Base-by-base conservation (phyloP, 2,797 vertebrate genomes). In the Gallirallus australis region DNA sequence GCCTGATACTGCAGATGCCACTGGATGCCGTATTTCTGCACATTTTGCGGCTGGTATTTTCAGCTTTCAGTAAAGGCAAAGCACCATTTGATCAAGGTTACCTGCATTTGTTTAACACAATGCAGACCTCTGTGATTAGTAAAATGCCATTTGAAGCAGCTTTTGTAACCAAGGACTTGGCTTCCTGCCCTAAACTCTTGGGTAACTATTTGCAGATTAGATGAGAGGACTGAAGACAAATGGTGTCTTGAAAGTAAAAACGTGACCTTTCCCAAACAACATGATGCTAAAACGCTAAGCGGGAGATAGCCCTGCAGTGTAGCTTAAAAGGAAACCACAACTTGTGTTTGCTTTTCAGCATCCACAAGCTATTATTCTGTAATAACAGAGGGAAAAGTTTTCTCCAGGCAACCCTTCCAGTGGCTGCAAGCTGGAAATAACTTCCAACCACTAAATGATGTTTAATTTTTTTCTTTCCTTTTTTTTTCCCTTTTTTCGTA, bases 391-490 rank as follows among this genome's bases (percentile, higher is more conserved):
- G 97, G 91, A 94, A 97, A 94, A 96, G 77, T 95, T 98, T 97
- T 97, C 97, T 98, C 95, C 95, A 97, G 87, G 88, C 93, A 93
- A 94, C 91, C 30, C 90, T 68, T 96, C 73, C 95, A 96, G 96
- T 96, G 97, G 97, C 88, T 98, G 94, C 88, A 96, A 97, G 97
- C 96, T 98, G 94, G 96, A 97, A 98, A 98, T 97, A 98, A 95
- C 97, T 97, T 96, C 90, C 92, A 98, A 97, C 97, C 97, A 97
- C 97, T 97, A 97, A 97, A 94, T 76, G 82, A 84, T 94, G 64
- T 96, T 97, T 94, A 95, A 96, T 91, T 97, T 96, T 97, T 95
- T 90, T 82, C 45, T 73, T 71, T 31, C 12, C 47, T 12, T 52
- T 2, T 12, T 30, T 42, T 18, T 18, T 11, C 40, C 27, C 33